Base-by-base conservation (phyloP, 2,113 vertebrate species). In the Podocnemis expansa region DNA sequence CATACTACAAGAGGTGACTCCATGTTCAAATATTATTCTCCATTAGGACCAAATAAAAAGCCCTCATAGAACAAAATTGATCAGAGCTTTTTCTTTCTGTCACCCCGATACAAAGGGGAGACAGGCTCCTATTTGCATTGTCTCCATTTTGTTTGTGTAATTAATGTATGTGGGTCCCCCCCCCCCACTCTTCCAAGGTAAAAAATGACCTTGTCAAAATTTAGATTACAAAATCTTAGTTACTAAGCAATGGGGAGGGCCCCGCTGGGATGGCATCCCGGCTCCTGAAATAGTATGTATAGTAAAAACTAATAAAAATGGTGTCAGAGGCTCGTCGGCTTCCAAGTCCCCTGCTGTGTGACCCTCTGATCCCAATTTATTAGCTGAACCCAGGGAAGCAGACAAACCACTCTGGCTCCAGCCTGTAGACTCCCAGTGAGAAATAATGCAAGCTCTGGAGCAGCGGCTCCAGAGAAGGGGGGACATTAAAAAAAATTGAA, bases 171-270 rank as follows among this genome's bases (percentile, higher is more conserved):
- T 97, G 97, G 97, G 98, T 97, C 97, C 97, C 96, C 88, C 51
- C 91, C 87, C 89, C 95, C 89, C 76, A 85, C 94, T 96, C 95
- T 97, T 97, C 97, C 97, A 97, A 97, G 96, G 98, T 98, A 98
- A 98, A 98, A 98, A 98, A 98, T 98, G 98, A 98, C 98, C 98
- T 98, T 98, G 98, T 98, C 98, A 98, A 98, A 98, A 97, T 87
- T 97, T 98, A 98, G 98, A 98, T 91, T 97, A 98, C 98, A 98
- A 98, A 98, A 98, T 97, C 97, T 98, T 98, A 98, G 98, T 98
- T 98, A 98, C 98, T 96, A 98, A 98, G 97, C 79, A 94, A 98
- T 97, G 97, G 98, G 94, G 92, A 97, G 90, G 92, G 97, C 97
- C 98, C 98, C 96, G 95, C 96, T 97, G 98, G 98, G 98, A 98